Evolutionary conservation across 1,140 invertebrate genomes (phyloP).

Genomic region (Zophobas morio): DNA sequence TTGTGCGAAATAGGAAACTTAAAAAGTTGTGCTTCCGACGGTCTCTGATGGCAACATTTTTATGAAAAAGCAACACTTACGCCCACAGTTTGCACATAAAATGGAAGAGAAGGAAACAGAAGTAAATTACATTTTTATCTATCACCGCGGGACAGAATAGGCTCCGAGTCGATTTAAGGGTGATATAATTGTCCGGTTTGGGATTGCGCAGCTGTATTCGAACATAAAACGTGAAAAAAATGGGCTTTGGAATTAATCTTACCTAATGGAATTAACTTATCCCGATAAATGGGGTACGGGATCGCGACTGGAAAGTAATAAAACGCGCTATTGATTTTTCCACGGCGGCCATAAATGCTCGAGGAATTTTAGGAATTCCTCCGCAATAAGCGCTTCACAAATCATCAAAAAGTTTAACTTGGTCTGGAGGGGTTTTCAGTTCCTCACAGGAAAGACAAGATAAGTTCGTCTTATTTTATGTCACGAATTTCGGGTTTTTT

Average conservation of each 20-base stretch:
- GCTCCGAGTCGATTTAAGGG: neutral
- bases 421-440: no score
- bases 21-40: neutral
- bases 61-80: neutral
- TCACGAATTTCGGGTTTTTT: no score
- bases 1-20: neutral
- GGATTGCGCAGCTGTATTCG: slow-evolving; percentile 13
- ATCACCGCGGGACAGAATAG: neutral
- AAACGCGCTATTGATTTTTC: slow-evolving; percentile 25
- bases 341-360: slow-evolving; percentile 6
- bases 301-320: slow-evolving; percentile 33
- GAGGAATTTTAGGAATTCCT: slow-evolving; percentile 13
- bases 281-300: slow-evolving; percentile 24
- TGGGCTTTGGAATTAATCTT: slow-evolving; percentile 18
- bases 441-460: no score
- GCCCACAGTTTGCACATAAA: neutral
- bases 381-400: slow-evolving; percentile 18
- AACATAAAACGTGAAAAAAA: slow-evolving; percentile 37
- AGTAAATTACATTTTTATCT: slow-evolving; percentile 10
- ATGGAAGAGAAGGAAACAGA: neutral
- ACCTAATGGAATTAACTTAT: slow-evolving; percentile 37
- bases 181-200: slow-evolving; percentile 13
- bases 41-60: neutral
- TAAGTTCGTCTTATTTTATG: no score
- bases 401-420: neutral